These are phyloP conservation scores for Tenebrosternarchus preto DNA, from an alignment of 2,113 vertebrate species.

Conservation along the genomic window DNA sequence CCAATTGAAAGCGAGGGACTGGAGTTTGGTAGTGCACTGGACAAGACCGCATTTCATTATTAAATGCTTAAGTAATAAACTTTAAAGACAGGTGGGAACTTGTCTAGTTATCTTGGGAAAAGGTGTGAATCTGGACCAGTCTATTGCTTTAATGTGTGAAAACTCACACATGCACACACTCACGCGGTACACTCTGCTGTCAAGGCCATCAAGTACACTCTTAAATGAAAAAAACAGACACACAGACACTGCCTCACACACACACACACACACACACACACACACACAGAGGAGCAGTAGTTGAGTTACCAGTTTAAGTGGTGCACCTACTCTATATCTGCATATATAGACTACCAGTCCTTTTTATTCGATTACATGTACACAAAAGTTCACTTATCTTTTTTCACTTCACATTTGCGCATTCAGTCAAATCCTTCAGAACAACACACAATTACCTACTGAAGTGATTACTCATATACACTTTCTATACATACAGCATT, in stretches of 20 bases:
- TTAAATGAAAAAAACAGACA: constrained; percentile 12
- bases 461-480: not conserved
- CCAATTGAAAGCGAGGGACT: not conserved
- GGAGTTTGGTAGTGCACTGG: not conserved
- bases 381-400: not conserved
- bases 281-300: too few relatives aligned
- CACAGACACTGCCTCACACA: too few relatives aligned
- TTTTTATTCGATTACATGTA: too few relatives aligned
- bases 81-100: constrained; percentile 32
- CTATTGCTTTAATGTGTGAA: constrained; percentile 37
- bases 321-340: not conserved
- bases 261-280: too few relatives aligned
- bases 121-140: constrained; percentile 29
- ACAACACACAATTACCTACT: not conserved
- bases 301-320: not conserved
- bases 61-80: constrained; percentile 19
- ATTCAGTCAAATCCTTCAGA: too few relatives aligned
- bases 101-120: constrained; percentile 44
- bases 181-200: constrained; percentile 20
- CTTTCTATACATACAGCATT: not conserved
- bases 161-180: constrained; percentile 10
- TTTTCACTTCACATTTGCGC: not conserved
- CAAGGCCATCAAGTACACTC: constrained; percentile 19
- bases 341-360: too few relatives aligned
- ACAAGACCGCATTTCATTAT: constrained; percentile 26